Base-by-base conservation (phyloP, 35 echinoderm and acorn worm species). In the Heliocidaris tuberculata region DNA sequence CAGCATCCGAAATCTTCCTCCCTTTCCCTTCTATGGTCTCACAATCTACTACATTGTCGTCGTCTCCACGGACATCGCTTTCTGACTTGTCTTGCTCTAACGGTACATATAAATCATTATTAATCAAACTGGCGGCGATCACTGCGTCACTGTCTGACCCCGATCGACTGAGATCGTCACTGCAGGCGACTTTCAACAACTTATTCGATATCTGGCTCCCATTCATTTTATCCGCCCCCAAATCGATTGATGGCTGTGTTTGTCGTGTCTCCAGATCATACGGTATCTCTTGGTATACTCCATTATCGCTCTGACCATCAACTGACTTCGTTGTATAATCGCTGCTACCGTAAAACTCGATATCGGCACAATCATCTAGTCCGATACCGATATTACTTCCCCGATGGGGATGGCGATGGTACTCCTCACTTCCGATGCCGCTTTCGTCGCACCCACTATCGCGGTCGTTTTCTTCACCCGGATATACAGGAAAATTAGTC, bases 371-470 rank as follows among this genome's bases (percentile, higher is more conserved):
- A 48, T 27, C 60, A 70, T 78, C 27, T 9, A 78, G 27, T 6
- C 65, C 65, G 19, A 24, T 8, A 78, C 21, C 65, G 4, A 78
- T 78, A 78, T 78, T 78, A 78, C 15, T 21, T 78, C 65, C 65
- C 0, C 87, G 31, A 89, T 89, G 31, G 0, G 87, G 87, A 89
- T 89, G 19, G 4, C 30, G 49, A 11, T 49, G 50, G 48, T 93
- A 93, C 47, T 93, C 91, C 16, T 59, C 30, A 56, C 2, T 52
- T 8, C 91, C 91, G 19, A 59, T 48, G 24, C 31, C 87, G 91
- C 48, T 31, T 13, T 59, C 91, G 21, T 93, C 91, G 30, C 50
- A 93, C n/a, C 48, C 91, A n/a, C 91, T 59, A 93, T 54, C 91
- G 47, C 30, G 91, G 19, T 48, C 21, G 17, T 49, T 59, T 13